Percentiles rank a stretch among this genome's conserved stretches.
These are phyloP conservation scores for Cyphomyrus plagiostoma DNA, from an alignment of 2,113 vertebrate genomes.

Conservation along the genomic window DNA sequence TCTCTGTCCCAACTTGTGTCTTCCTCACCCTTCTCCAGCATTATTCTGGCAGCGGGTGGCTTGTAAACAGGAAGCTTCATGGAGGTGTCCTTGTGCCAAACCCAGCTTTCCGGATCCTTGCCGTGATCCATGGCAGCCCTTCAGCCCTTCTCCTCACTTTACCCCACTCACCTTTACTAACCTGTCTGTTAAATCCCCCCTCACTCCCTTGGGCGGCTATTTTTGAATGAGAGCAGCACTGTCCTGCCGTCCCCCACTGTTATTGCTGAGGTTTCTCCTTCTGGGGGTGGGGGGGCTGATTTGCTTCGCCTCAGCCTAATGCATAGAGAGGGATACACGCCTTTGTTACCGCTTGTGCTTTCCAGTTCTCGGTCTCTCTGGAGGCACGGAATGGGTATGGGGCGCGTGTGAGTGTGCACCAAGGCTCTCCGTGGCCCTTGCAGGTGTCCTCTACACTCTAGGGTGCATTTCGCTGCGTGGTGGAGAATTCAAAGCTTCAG, in stretches of 20 bases:
- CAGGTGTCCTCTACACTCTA: not conserved
- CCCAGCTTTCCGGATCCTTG: not conserved
- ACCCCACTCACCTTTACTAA: not conserved
- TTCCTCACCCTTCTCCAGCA: not conserved
- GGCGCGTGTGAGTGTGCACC: not conserved
- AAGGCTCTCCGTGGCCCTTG: not conserved
- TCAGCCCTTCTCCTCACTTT: not conserved
- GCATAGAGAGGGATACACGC: not conserved
- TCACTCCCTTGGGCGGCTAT: not conserved
- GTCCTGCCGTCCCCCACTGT: not conserved
- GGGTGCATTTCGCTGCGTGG: not conserved
- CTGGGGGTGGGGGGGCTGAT: not conserved
- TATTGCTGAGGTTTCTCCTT: not conserved
- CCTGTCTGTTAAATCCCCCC: not conserved
- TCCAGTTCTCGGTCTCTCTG: not conserved
- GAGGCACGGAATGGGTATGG: not conserved
- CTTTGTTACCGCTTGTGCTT: not conserved
- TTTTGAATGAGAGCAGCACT: not conserved
- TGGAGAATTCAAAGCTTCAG: not conserved
- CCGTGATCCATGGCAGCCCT: not conserved
- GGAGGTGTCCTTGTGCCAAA: not conserved
- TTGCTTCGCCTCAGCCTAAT: not conserved
- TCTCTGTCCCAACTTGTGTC: not conserved
- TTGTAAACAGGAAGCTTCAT: not conserved
- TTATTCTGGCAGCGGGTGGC: not conserved